Evolutionary conservation across 2,888 invertebrate species (phyloP).

Genomic region (Taphrorychus bicolor): DNA sequence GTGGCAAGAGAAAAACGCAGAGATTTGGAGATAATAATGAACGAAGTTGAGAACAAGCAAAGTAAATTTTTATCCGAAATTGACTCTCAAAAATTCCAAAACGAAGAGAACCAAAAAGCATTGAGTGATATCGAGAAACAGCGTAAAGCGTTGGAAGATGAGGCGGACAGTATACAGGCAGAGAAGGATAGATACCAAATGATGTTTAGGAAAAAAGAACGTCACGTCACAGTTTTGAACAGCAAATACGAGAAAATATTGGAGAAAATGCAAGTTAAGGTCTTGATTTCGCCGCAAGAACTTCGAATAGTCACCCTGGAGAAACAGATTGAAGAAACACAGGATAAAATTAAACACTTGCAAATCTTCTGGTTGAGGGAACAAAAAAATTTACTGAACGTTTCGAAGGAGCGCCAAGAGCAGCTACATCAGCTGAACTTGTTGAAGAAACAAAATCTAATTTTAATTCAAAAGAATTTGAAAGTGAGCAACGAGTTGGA

Average conservation of each 20-base stretch:
- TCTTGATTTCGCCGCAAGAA: conserved; percentile 63
- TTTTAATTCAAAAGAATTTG: conserved; percentile 78
- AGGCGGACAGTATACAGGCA: conserved; percentile 58
- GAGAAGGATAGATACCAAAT: conserved; percentile 61
- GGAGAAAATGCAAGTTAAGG: conserved; percentile 61
- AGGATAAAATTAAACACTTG: conserved; percentile 68
- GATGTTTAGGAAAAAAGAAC: conserved; percentile 60
- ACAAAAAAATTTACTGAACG: conserved; percentile 73
- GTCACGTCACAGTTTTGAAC: conserved; percentile 62
- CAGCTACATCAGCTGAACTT: conserved; percentile 74
- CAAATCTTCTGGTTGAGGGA: conserved; percentile 81
- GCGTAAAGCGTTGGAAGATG: conserved; percentile 58
- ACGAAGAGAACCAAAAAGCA: conserved; percentile 51
- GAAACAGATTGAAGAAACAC: conserved; percentile 67
- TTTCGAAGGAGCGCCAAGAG: conserved; percentile 72
- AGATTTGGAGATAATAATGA: conserved; percentile 51
- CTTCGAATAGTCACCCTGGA: conserved; percentile 71
- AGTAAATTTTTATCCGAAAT: conserved; percentile 66
- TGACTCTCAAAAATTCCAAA: conserved; percentile 60
- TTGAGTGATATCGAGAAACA: conserved; percentile 56
- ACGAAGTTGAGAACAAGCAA: conserved; percentile 65
- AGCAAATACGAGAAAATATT: conserved; percentile 63
- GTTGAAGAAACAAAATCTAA: conserved; percentile 69
- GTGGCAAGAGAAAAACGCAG: conserved; percentile 58
- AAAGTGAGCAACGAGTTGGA: conserved; percentile 73